phyloP scores from a whole-genome alignment of 2,888 invertebrate species.

The Neuroscelio doddi region DNA sequence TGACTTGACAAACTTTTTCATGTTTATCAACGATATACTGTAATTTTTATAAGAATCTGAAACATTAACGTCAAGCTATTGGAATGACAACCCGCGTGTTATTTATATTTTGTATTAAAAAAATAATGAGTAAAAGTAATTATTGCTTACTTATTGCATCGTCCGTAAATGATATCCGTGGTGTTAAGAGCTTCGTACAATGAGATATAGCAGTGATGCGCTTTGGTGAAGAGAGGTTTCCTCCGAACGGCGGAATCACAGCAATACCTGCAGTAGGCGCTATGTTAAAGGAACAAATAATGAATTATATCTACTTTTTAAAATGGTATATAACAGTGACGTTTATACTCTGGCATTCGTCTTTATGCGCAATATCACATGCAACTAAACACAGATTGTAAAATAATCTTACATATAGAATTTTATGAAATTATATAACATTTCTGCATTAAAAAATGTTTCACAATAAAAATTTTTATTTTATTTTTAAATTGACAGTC shows the following conservation, averaged over 20 bases:
- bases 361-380: not conserved
- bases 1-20: too few relatives aligned
- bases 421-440: too few relatives aligned
- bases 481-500: too few relatives aligned
- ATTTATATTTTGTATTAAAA: too few relatives aligned
- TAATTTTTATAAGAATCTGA: too few relatives aligned
- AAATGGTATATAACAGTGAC: conserved; percentile 19
- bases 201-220: conserved; percentile 58
- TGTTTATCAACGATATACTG: too few relatives aligned
- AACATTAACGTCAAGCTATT: too few relatives aligned
- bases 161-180: conserved; percentile 70
- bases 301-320: conserved; percentile 38
- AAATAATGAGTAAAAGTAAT: not conserved
- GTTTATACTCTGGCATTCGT: conserved; percentile 23
- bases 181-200: conserved; percentile 61
- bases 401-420: too few relatives aligned
- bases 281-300: conserved; percentile 46
- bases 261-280: conserved; percentile 55
- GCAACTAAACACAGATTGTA: not conserved
- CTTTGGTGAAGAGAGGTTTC: conserved; percentile 50
- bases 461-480: too few relatives aligned
- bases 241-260: conserved; percentile 51
- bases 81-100: too few relatives aligned
- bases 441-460: too few relatives aligned
- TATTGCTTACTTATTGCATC: conserved; percentile 66